Evolutionary conservation across 2,113 vertebrate species (phyloP).

Genomic region (Chamaea fasciata): DNA sequence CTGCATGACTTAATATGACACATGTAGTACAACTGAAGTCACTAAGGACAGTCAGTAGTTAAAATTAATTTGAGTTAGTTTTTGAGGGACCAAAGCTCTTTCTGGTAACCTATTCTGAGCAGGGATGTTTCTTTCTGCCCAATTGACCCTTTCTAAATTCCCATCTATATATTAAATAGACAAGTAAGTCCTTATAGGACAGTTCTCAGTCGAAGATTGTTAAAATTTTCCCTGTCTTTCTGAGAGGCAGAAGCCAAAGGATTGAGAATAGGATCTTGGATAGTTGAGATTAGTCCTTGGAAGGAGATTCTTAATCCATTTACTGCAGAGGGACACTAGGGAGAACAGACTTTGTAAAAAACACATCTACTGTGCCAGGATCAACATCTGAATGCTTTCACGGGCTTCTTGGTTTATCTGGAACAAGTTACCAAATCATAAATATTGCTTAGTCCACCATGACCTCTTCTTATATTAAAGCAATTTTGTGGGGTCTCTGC

Average conservation of each 20-base stretch:
- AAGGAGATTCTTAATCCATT: background rate
- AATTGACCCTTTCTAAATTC: background rate
- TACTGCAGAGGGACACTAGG: background rate
- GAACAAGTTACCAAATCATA: background rate
- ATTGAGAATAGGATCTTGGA: background rate
- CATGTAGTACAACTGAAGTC: background rate
- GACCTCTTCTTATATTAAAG: background rate
- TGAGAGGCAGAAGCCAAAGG: background rate
- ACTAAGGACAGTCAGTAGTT: background rate
- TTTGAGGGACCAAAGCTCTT: background rate
- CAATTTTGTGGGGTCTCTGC: background rate
- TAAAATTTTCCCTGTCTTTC: background rate
- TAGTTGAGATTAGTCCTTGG: background rate
- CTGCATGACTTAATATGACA: background rate
- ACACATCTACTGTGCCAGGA: background rate
- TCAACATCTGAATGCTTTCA: background rate
- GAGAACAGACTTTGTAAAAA: background rate
- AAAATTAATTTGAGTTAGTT: background rate
- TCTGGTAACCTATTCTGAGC: background rate
- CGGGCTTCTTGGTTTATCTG: background rate
- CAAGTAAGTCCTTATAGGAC: background rate
- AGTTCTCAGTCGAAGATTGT: background rate
- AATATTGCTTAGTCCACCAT: background rate
- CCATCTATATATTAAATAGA: background rate
- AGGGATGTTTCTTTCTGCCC: background rate